Conservation (phyloP, 2,888 invertebrate species). For the Melanostoma scalare region DNA sequence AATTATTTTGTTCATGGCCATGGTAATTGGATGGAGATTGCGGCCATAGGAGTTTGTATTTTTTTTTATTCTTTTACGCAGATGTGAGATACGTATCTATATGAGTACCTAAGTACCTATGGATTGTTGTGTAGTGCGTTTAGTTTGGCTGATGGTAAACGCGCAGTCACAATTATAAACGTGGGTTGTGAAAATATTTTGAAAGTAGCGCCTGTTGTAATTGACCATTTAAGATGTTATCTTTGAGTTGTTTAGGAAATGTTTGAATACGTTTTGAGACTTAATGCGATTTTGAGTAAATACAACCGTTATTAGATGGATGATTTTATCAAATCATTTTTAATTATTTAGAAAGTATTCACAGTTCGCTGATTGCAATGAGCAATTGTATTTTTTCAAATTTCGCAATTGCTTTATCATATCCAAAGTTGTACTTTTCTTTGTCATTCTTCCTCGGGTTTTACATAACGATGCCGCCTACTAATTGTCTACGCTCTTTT, state of each 20-base stretch:
- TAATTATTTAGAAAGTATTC: not conserved
- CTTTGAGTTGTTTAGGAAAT: conserved; percentile 17
- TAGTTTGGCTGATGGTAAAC: conserved; percentile 54
- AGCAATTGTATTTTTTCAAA: not conserved
- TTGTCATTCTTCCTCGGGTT: too few species aligned
- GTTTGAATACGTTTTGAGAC: conserved; percentile 8
- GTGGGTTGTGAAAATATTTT: conserved; percentile 65
- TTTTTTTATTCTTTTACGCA: conserved; percentile 28
- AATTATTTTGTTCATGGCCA: conserved; percentile 69
- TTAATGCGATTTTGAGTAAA: conserved; percentile 53
- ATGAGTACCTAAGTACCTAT: conserved; percentile 2
- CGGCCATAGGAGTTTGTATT: conserved; percentile 37
- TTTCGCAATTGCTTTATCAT: too few species aligned
- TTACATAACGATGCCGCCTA: too few species aligned
- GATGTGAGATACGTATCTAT: conserved; percentile 48
- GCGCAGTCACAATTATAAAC: conserved; percentile 44
- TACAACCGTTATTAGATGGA: conserved; percentile 21
- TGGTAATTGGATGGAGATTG: conserved; percentile 67
- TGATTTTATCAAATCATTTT: conserved; percentile 12
- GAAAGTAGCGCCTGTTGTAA: conserved; percentile 49
- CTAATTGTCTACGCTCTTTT: too few species aligned
- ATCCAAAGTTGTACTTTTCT: too few species aligned
- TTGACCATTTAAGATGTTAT: conserved; percentile 59
- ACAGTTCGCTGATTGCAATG: not conserved
- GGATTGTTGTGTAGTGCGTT: conserved; percentile 46